phyloP scores from a whole-genome alignment of 2,113 vertebrate genomes.

The Rhinogobius similis region DNA sequence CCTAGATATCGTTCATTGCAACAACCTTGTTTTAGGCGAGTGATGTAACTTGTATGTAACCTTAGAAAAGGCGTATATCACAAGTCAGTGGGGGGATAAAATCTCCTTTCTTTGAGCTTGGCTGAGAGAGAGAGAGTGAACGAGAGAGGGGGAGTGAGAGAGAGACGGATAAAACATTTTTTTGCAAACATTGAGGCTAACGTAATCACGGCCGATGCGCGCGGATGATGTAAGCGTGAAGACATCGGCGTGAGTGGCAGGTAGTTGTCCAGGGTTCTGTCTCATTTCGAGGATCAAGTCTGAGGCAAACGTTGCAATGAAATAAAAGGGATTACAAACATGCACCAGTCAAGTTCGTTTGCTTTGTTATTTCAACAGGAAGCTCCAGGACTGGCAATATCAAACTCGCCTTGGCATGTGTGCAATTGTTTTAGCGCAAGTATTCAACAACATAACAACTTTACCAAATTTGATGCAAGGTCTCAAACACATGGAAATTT shows the following conservation, averaged over 20 bases:
- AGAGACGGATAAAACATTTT: conserved; percentile 24
- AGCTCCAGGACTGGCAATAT: not conserved
- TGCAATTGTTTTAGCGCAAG: not conserved
- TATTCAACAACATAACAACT: not conserved
- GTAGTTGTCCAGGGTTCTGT: conserved; percentile 54
- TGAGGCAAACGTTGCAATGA: conserved; percentile 11
- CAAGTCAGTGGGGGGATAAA: conserved; percentile 68
- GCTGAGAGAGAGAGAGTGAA: conserved; percentile 40
- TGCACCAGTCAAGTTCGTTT: conserved; percentile 19
- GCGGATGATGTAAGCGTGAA: conserved; percentile 70
- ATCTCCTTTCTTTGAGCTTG: conserved; percentile 72
- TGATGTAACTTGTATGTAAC: conserved; percentile 79
- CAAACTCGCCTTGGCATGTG: not conserved
- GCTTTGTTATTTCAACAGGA: conserved; percentile 14
- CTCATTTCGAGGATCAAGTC: conserved; percentile 48
- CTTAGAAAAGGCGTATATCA: conserved; percentile 59
- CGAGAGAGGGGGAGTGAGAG: conserved; percentile 18
- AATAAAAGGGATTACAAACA: conserved; percentile 49
- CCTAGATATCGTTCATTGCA: conserved; percentile 64
- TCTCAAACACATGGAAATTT: not conserved
- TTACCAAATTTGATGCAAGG: not conserved
- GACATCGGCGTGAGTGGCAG: conserved; percentile 68
- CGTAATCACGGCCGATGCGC: conserved; percentile 55
- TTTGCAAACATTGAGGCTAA: conserved; percentile 62
- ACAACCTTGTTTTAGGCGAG: conserved; percentile 69